Percentiles rank a stretch among this genome's conserved stretches.
Evolutionary conservation across 2,888 invertebrate species (phyloP).

Genomic region (Resseliella maxima): DNA sequence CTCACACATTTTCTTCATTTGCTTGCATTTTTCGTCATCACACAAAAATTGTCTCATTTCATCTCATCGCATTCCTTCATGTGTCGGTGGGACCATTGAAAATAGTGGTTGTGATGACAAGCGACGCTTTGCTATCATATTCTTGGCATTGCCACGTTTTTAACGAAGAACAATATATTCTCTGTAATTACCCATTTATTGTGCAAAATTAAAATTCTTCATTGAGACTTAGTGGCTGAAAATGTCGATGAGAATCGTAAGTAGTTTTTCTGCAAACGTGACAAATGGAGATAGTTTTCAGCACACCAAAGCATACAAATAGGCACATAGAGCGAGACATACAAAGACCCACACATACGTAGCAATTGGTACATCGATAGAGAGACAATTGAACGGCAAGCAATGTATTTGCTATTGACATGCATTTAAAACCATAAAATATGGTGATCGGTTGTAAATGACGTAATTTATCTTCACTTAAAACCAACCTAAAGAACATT

Average conservation of each 20-base stretch:
- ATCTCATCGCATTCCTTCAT: not conserved
- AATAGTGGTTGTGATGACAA: not conserved
- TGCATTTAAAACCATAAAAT: conserved; percentile 45
- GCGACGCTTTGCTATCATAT: not conserved
- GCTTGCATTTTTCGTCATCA: not conserved
- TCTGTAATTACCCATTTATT: conserved; percentile 40
- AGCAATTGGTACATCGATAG: not conserved
- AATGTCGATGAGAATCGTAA: not conserved
- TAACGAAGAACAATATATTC: conserved; percentile 23
- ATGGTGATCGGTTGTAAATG: conserved; percentile 45
- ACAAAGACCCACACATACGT: not conserved
- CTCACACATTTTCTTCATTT: not conserved
- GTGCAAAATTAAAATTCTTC: conserved; percentile 40
- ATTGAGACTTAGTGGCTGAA: conserved; percentile 19
- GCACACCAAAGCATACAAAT: too few relatives aligned
- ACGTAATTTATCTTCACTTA: conserved; percentile 43
- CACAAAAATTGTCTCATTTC: not conserved
- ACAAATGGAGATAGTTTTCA: not conserved
- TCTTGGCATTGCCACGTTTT: not conserved
- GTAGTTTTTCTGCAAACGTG: not conserved
- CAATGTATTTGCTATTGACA: conserved; percentile 37
- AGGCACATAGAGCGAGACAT: too few relatives aligned
- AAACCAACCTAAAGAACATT: conserved; percentile 32
- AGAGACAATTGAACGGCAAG: not conserved
- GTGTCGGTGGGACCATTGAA: not conserved